Percentiles rank a stretch among this genome's conserved stretches.
These are phyloP conservation scores for Agriopis aurantiaria DNA, from an alignment of 2,888 invertebrate genomes.

Conservation along the genomic window DNA sequence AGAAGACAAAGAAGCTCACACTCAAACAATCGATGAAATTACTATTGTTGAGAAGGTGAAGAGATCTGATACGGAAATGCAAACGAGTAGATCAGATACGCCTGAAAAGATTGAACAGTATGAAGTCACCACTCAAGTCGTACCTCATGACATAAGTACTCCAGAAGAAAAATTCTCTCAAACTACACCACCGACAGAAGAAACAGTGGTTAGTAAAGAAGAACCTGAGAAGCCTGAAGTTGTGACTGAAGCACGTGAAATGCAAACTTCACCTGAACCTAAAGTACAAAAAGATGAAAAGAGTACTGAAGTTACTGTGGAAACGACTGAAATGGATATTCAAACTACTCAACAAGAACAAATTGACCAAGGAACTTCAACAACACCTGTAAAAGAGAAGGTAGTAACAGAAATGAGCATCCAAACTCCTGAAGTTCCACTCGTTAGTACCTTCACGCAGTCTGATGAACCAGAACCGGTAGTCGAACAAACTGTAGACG, in stretches of 20 bases:
- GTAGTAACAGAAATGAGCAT: conserved; percentile 69
- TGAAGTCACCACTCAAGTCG: conserved; percentile 86
- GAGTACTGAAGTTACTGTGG: conserved; percentile 70
- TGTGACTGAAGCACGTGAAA: conserved; percentile 79
- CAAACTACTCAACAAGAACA: conserved; percentile 70
- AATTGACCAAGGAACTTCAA: conserved; percentile 74
- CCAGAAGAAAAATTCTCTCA: conserved; percentile 83
- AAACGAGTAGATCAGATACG: conserved; percentile 74
- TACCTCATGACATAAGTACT: conserved; percentile 68
- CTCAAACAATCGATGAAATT: conserved; percentile 73
- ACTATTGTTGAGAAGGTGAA: conserved; percentile 73
- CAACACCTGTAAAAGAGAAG: conserved; percentile 67
- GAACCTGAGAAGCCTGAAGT: conserved; percentile 66
- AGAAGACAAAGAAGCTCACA: conserved; percentile 73
- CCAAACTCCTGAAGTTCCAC: conserved; percentile 73
- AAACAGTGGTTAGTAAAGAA: conserved; percentile 52
- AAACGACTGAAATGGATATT: conserved; percentile 75
- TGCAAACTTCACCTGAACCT: conserved; percentile 85
- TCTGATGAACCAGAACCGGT: conserved; percentile 69
- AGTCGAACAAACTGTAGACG: conserved; percentile 38
- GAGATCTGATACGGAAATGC: conserved; percentile 73
- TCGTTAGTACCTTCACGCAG: conserved; percentile 76
- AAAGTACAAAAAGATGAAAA: conserved; percentile 69
- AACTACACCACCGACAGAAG: conserved; percentile 70
- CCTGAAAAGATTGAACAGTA: conserved; percentile 70